Conservation (phyloP, 2,888 invertebrate genomes). For the Cryptocheilus praepositus region DNA sequence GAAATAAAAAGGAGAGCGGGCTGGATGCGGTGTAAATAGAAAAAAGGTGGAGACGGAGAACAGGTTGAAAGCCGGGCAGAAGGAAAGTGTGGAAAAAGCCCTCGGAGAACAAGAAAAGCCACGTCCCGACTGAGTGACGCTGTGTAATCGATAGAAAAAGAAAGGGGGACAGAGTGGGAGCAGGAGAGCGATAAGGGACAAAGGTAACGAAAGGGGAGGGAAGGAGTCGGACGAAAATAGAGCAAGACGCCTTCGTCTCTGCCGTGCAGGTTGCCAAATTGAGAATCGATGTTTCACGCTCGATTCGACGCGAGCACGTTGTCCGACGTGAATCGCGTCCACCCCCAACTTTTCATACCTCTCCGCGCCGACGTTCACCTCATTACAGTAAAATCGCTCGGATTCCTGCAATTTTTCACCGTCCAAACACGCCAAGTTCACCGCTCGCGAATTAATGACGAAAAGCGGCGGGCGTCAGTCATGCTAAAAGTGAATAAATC, state of each 20-base stretch:
- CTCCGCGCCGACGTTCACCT: too few species aligned
- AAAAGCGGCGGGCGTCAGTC: too few species aligned
- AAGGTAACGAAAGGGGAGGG: constrained; percentile 9
- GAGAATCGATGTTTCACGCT: constrained; percentile 54
- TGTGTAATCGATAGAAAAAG: constrained; percentile 41
- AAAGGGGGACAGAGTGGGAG: constrained; percentile 3
- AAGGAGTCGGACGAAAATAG: not conserved
- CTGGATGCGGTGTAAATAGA: constrained; percentile 4
- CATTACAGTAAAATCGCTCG: too few species aligned
- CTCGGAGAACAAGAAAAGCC: constrained; percentile 38
- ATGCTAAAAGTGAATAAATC: too few species aligned
- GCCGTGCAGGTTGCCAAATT: constrained; percentile 40
- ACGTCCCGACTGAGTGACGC: constrained; percentile 46
- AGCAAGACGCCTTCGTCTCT: not conserved
- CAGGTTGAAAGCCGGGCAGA: constrained; percentile 3
- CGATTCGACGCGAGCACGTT: constrained; percentile 30
- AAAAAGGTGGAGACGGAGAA: not conserved
- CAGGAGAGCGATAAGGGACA: not conserved
- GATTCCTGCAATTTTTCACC: too few species aligned
- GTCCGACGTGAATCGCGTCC: too few species aligned
- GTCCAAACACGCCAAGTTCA: too few species aligned
- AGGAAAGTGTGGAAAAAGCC: constrained; percentile 20
- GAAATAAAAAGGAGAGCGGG: not conserved
- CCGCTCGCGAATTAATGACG: too few species aligned
- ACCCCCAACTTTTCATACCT: too few species aligned